Evolutionary conservation across 1,140 invertebrate species (phyloP).

Genomic region (Andricus grossulariae): DNA sequence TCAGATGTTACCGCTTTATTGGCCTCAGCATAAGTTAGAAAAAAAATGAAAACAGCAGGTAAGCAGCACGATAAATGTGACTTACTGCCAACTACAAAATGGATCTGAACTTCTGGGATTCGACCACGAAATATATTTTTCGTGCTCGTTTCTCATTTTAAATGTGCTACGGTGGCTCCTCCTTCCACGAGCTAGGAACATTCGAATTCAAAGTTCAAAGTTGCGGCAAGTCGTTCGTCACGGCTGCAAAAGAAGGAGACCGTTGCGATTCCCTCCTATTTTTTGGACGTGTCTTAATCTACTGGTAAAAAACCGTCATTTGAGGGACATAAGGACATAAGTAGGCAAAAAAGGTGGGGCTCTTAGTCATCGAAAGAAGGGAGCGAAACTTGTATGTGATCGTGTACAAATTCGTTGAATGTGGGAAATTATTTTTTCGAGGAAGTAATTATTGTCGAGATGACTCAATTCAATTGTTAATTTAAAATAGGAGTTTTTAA

Average conservation of each 20-base stretch:
- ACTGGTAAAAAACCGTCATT: slow-evolving; percentile 52
- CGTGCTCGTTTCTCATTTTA: slow-evolving; percentile 70
- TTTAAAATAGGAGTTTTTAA: too few relatives aligned
- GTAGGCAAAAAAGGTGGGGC: too few relatives aligned
- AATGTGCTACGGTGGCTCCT: slow-evolving; percentile 59
- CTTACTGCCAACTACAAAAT: background rate
- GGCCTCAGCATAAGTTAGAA: background rate
- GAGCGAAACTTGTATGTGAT: too few relatives aligned
- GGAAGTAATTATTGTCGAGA: too few relatives aligned
- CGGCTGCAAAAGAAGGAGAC: slow-evolving; percentile 48
- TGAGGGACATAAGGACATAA: too few relatives aligned
- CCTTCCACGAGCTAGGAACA: slow-evolving; percentile 51
- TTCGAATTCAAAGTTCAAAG: slow-evolving; percentile 37
- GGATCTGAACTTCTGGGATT: slow-evolving; percentile 39
- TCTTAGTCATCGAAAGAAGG: too few relatives aligned
- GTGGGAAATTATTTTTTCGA: too few relatives aligned
- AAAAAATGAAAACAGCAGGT: slow-evolving; percentile 17
- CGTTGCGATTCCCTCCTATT: slow-evolving; percentile 47
- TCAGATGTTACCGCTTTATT: slow-evolving; percentile 7
- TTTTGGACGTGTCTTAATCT: slow-evolving; percentile 65
- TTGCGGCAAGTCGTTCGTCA: slow-evolving; percentile 61
- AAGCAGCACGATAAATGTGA: slow-evolving; percentile 5
- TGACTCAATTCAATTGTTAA: too few relatives aligned
- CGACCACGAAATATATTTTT: slow-evolving; percentile 71
- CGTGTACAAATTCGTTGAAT: too few relatives aligned